Conservation (phyloP, 2,888 invertebrate species). For the Leistus spinibarbis region DNA sequence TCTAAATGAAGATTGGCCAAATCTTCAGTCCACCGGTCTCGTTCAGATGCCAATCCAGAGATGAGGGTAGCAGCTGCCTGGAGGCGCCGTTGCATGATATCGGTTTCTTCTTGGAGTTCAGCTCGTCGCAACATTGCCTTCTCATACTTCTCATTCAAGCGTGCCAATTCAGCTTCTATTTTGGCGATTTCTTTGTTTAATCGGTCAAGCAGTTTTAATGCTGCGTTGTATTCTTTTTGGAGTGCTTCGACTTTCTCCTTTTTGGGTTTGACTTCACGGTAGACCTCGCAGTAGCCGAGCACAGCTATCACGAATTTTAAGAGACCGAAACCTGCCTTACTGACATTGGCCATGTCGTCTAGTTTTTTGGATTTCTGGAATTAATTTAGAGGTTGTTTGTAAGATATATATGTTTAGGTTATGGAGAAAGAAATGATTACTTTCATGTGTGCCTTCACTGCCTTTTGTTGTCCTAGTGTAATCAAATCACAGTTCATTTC, state of each 20-base stretch:
- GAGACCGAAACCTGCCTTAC: constrained; percentile 85
- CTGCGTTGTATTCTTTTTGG: constrained; percentile 72
- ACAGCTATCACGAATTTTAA: constrained; percentile 87
- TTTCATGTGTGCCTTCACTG: constrained; percentile 76
- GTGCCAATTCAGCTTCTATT: constrained; percentile 71
- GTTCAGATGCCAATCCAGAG: constrained; percentile 83
- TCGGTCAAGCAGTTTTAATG: constrained; percentile 69
- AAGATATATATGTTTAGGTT: background rate
- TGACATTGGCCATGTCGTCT: constrained; percentile 83
- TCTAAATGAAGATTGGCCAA: constrained; percentile 73
- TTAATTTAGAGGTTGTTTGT: background rate
- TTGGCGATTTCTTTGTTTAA: constrained; percentile 75
- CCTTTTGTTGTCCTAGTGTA: constrained; percentile 72
- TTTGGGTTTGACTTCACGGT: constrained; percentile 83
- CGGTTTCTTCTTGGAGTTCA: constrained; percentile 79
- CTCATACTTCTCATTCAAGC: constrained; percentile 76
- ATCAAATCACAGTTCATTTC: constrained; percentile 86
- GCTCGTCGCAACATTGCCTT: constrained; percentile 72
- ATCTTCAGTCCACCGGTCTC: constrained; percentile 80
- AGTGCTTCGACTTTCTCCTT: constrained; percentile 81
- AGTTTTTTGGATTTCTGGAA: constrained; percentile 65
- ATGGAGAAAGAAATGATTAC: constrained; percentile 46
- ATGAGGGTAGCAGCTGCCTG: constrained; percentile 88
- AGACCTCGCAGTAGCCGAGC: constrained; percentile 87
- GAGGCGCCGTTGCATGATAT: constrained; percentile 78